Conservation (phyloP, 1,140 invertebrate species). For the Caligus rogercresseyi region DNA sequence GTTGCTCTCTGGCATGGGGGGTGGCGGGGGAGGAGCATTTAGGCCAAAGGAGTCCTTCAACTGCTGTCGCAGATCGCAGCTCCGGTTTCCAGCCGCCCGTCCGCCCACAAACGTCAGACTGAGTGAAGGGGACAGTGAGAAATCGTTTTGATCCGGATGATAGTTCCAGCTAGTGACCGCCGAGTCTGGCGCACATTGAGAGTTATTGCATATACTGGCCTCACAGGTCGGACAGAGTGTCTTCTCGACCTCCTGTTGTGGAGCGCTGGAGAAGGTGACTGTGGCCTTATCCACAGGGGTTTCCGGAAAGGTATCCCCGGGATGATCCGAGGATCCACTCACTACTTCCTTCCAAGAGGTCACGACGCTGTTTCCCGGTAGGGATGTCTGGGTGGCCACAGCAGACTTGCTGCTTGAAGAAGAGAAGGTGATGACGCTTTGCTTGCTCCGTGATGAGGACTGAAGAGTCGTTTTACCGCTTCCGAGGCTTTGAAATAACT, state of each 20-base stretch:
- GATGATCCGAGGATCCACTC: not conserved
- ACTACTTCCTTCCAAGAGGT: conserved; percentile 13
- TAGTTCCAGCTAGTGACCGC: conserved; percentile 6
- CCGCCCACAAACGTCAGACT: not conserved
- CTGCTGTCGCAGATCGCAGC: not conserved
- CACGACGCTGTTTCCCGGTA: not conserved
- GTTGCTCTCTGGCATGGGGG: not conserved
- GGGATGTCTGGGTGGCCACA: not conserved
- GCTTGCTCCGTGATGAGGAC: no score
- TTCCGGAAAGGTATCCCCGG: not conserved
- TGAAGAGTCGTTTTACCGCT: no score
- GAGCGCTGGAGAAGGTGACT: not conserved
- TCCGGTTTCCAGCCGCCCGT: not conserved
- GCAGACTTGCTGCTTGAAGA: no score
- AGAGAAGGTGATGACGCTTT: no score
- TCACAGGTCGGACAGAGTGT: not conserved
- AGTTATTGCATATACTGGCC: not conserved
- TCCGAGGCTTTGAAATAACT: conserved; percentile 14
- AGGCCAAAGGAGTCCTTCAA: conserved; percentile 4
- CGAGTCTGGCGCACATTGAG: not conserved
- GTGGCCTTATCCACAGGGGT: not conserved
- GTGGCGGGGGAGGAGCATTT: not conserved
- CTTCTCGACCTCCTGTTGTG: not conserved
- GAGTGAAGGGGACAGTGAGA: not conserved
- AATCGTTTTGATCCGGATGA: not conserved